Conservation (phyloP, 1,140 invertebrate genomes). For the Drosophila ogumai region DNA sequence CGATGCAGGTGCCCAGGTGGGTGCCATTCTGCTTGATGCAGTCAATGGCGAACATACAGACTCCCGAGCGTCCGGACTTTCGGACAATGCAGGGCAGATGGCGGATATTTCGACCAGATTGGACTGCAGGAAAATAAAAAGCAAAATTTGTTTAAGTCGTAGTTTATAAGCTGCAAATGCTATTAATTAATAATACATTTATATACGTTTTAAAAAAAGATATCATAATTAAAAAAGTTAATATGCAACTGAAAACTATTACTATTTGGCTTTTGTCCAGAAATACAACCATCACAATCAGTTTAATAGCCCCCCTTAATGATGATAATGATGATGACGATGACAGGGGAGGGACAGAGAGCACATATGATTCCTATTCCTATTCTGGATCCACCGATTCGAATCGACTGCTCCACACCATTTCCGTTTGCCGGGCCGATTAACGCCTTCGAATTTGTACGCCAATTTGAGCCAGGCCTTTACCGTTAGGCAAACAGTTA, state of each 20-base stretch:
- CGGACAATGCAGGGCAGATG: slow-evolving; percentile 94
- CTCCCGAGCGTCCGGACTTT: slow-evolving; percentile 91
- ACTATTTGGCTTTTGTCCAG: not conserved
- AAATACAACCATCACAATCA: slow-evolving; percentile 19
- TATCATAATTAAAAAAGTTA: not conserved
- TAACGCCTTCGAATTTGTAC: slow-evolving; percentile 81
- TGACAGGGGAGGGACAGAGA: not conserved
- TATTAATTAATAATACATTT: not conserved
- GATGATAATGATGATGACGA: slow-evolving; percentile 59
- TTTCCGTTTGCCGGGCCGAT: slow-evolving; percentile 73
- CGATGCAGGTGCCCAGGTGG: slow-evolving; percentile 95
- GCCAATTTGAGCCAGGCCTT: slow-evolving; percentile 71
- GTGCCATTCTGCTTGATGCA: slow-evolving; percentile 96
- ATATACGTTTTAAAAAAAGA: not conserved
- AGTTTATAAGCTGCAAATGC: not conserved
- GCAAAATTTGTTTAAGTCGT: too few species aligned
- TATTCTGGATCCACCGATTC: slow-evolving; percentile 33
- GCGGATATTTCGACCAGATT: slow-evolving; percentile 92
- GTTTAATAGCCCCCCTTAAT: slow-evolving; percentile 21
- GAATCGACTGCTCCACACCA: slow-evolving; percentile 54
- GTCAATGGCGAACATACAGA: slow-evolving; percentile 97
- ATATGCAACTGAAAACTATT: not conserved
- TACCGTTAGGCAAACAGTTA: slow-evolving; percentile 82
- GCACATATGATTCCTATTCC: slow-evolving; percentile 17
- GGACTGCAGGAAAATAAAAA: slow-evolving; percentile 86